Base-by-base conservation (phyloP, 2,888 invertebrate genomes). In the Nymphalis polychloros region DNA sequence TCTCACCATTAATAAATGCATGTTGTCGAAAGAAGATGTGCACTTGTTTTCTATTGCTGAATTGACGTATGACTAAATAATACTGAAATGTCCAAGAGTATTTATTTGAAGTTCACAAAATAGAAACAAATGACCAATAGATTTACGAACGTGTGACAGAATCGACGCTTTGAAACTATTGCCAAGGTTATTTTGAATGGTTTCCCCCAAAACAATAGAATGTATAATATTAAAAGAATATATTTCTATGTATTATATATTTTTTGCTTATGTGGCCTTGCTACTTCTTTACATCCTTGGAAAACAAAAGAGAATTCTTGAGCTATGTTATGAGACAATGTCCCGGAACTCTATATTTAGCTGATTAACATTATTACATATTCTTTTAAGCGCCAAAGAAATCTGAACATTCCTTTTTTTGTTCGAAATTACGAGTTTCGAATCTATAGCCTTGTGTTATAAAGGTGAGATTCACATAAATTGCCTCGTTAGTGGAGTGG, bases 191-290 rank as follows among this genome's bases (percentile, higher is more conserved):
- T 74, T 68, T 74, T 81, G 82, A 88, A 88, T 85, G 80, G 84
- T 79, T 80, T 74, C 77, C 77, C 75, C 50, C 70, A 72, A 81
- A 82, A 92, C 91, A 92, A 92, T 89, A 88, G 90, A 92, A 90
- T 90, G 75, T 82, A 85, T 88, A 86, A 89, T 87, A 66, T 53
- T 61, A 53, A 64, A 65, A 67, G 62, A 64, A 50, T 57, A 55
- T 55, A 59, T 23, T 23, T 23, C 23, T 23, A 23, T 23, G 2
- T 2, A 23, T 23, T 2, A 48, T 57, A 73, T 67, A 68, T 72
- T 59, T 71, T 69, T 69, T 6, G 6, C 67, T 63, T n/a, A n/a
- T 10, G 48, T 57, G 62, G 41, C 70, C 70, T 73, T 68, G 59
- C 8, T 17, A 57, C 65, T 63, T 53, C 48, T 55, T 61, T 62